Evolutionary conservation across 2,888 invertebrate genomes (phyloP), one percentile per base, ranked within the genome.

Genomic region (Rhamphomyia laevipes): DNA sequence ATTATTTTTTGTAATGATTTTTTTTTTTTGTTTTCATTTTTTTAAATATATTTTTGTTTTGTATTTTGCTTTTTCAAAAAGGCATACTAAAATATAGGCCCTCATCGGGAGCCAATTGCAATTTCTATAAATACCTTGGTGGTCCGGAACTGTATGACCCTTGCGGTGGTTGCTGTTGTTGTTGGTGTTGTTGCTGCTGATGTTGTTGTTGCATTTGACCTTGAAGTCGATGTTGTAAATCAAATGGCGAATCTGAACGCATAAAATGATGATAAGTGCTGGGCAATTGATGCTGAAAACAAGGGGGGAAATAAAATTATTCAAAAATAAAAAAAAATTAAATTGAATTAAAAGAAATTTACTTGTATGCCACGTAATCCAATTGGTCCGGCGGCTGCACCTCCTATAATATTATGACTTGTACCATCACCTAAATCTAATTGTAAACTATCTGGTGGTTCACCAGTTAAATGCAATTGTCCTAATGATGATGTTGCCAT

Each of bases 401-500:
- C 62, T 50, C 69, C 67, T 57, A 69, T 64, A 48, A 67, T 66
- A 63, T 27, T 27, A 43, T 84, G 85, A 49, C 82, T 81, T 18
- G 85, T 81, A 3, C 88, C 88, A 63, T 92, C 91, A 0, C 92
- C 92, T 56, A 92, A 76, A 59, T 68, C 67, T 15, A 42, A 23
- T 66, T 89, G 88, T 63, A 90, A 73, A 58, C 69, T 70, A 54
- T 71, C 70, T n/a, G 67, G 64, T 56, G 66, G 64, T 52, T 68
- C 68, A 21, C 51, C 53, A 21, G 60, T 59, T 55, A 81, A 71
- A 68, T 82, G 82, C 63, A 82, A 76, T 67, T 77, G 86, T 7
- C 74, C 83, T 63, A 76, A 77, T 55, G 78, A 85, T 55, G 80
- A 84, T 49, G 82, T 90, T 61, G 91, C 91, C 89, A 91, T 90